Conservation (phyloP, 1,140 invertebrate species). For the Drosophila kurseongensis region DNA sequence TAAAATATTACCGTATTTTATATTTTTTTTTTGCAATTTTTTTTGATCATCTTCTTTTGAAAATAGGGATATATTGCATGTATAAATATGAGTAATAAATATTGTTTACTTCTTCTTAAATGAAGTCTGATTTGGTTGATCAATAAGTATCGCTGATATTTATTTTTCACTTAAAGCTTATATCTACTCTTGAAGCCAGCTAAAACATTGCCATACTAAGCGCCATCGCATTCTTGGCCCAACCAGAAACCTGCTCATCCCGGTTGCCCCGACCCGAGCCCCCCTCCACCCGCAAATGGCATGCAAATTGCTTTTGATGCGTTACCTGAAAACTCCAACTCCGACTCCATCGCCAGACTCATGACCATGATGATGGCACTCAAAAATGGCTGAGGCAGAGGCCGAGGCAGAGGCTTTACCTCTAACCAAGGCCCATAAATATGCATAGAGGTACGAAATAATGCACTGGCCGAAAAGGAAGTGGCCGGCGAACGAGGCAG, state of each 20-base stretch:
- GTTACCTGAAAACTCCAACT: constrained; percentile 50
- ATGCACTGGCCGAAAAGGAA: constrained; percentile 68
- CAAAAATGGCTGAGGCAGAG: constrained; percentile 74
- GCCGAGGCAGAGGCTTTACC: constrained; percentile 4
- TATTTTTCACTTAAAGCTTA: constrained; percentile 7
- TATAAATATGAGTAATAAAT: background rate
- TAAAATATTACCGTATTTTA: no score
- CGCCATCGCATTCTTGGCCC: constrained; percentile 67
- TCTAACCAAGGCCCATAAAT: constrained; percentile 62
- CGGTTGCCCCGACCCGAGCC: background rate
- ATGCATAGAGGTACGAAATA: constrained; percentile 68
- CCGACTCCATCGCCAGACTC: constrained; percentile 4
- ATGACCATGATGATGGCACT: constrained; percentile 72
- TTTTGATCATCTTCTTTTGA: background rate
- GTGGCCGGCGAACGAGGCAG: constrained; percentile 39
- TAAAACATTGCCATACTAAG: constrained; percentile 65
- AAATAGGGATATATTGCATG: no score
- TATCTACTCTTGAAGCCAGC: constrained; percentile 36
- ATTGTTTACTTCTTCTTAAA: background rate
- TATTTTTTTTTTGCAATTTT: no score
- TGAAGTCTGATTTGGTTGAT: background rate
- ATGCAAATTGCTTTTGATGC: constrained; percentile 83
- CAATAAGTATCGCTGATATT: background rate
- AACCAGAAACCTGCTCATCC: constrained; percentile 61
- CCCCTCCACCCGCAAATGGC: constrained; percentile 58